These are phyloP conservation scores for Scylla paramamosain DNA, from an alignment of 1,140 invertebrate species.

Conservation along the genomic window DNA sequence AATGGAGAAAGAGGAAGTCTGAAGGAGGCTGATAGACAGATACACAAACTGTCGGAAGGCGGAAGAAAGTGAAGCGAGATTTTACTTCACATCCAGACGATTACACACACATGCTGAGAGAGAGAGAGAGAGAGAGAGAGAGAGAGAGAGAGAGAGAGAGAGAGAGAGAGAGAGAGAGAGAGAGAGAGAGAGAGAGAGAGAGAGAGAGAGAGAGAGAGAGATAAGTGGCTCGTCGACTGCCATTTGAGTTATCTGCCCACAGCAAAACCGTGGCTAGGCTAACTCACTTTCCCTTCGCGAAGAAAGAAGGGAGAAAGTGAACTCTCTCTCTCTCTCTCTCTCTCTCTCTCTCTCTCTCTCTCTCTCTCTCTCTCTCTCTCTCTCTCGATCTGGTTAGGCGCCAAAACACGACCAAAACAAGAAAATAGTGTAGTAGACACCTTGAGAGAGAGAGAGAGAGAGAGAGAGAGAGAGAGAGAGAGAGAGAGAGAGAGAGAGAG, in stretches of 20 bases:
- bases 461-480: conserved; percentile 36
- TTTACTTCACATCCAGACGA: too few species aligned
- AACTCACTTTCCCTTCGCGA: background rate
- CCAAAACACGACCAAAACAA: background rate
- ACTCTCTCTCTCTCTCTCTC: background rate
- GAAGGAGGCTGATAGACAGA: too few species aligned
- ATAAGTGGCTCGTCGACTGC: background rate
- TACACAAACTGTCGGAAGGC: too few species aligned
- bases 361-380: background rate
- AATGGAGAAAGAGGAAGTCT: too few species aligned
- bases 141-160: too few species aligned
- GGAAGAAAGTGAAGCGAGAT: too few species aligned
- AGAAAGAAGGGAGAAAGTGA: background rate
- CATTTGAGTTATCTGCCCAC: background rate
- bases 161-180: too few species aligned
- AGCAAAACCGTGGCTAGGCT: background rate
- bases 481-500: conserved; percentile 4
- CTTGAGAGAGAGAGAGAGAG: background rate
- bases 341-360: background rate
- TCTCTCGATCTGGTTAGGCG: background rate
- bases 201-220: too few species aligned
- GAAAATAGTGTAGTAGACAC: background rate
- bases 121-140: too few species aligned
- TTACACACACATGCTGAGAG: too few species aligned
- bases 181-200: too few species aligned